Base-by-base conservation (phyloP, 2,797 vertebrate species). In the Channallabes apus region DNA sequence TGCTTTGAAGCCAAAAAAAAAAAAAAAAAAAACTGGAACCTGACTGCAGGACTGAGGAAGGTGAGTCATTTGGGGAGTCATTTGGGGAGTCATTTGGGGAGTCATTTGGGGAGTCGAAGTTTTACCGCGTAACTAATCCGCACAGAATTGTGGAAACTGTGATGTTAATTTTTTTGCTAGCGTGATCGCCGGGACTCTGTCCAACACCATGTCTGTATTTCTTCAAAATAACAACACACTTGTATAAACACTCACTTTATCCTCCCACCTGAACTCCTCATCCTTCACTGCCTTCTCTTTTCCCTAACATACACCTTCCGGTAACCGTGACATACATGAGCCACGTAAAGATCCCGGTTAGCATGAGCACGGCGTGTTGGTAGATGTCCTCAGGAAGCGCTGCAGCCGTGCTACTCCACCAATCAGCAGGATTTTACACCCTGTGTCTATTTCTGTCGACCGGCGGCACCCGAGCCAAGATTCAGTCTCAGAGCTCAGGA, bases 351-450 rank as follows among this genome's bases (percentile, higher is more conserved):
- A 71, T 32, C 4, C 4, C 61, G 6, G 17, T 41, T 27, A 35
- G 73, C 24, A 65, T 38, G 20, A 27, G 68, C 15, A n/a, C n/a
- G n/a, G 61, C 17, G 54, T 76, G 84, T 15, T 73, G n/a, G 35
- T 54, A 78, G 35, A 56, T 82, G 65, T 29, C 58, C 35, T 64
- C 73, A 78, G 65, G 75, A 38, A 46, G 85, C 8, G 9, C 22
- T 41, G n/a, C 22, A 22, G 54, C 24, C 24, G 8, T 17, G 82
- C 75, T 80, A 58, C 85, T 86, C 80, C 20, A 51, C 73, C 72
- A 22, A 65, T 82, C 85, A 83, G 81, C 75, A 64, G 82, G 85
- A 69, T 78, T 79, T 86, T 79, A 86, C 85, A 83, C 81, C 73
- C 73, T 20, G n/a, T 27, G 35, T 86, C 85, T 86, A 83, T 86